Conservation (phyloP, 1,140 invertebrate species). For the Drosophila albomicans region DNA sequence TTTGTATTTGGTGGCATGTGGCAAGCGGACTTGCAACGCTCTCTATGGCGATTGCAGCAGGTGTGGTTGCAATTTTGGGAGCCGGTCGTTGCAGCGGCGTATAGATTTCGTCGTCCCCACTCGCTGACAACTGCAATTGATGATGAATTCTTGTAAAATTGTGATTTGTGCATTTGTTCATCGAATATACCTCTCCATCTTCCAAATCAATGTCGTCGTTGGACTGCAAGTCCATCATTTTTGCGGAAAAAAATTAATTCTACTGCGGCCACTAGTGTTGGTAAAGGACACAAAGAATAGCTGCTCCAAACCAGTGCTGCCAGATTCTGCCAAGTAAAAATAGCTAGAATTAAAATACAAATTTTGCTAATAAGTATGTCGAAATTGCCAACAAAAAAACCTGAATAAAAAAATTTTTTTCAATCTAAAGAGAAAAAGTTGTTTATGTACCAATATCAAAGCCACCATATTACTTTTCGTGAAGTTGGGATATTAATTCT, state of each 20-base stretch:
- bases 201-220: slow-evolving; percentile 79
- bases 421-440: too few species aligned
- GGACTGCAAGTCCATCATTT: slow-evolving; percentile 73
- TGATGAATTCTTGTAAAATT: background rate
- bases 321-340: too few species aligned
- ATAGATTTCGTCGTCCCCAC: slow-evolving; percentile 80
- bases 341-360: too few species aligned
- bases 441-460: too few species aligned
- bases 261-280: slow-evolving; percentile 45
- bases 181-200: slow-evolving; percentile 84
- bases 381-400: too few species aligned
- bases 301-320: slow-evolving; percentile 24
- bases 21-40: slow-evolving; percentile 51
- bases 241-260: slow-evolving; percentile 65
- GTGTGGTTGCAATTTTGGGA: slow-evolving; percentile 36
- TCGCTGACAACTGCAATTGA: slow-evolving; percentile 63
- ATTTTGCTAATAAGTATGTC: too few species aligned
- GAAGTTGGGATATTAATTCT: too few species aligned
- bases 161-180: background rate
- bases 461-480: too few species aligned
- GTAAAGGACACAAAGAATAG: slow-evolving; percentile 23
- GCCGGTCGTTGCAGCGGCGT: slow-evolving; percentile 85
- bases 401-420: too few species aligned
- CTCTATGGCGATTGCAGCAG: slow-evolving; percentile 33
- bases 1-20: slow-evolving; percentile 69